These are phyloP conservation scores for Periophthalmus modestus DNA, from an alignment of 2,113 vertebrate species.

Conservation along the genomic window DNA sequence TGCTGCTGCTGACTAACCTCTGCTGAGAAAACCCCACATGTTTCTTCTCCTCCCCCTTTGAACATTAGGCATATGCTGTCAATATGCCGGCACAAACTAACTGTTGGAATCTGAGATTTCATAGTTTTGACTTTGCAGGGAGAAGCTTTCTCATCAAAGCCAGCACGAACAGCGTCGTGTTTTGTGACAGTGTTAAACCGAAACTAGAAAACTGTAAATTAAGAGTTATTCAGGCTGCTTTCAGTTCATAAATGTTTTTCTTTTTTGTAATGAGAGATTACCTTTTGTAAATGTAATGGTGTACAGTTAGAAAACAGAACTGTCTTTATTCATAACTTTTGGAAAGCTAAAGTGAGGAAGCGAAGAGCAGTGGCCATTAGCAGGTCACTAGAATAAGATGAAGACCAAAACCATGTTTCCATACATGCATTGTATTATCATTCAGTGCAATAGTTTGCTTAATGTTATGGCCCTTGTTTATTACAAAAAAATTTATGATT, in stretches of 20 bases:
- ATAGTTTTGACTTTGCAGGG: constrained; percentile 58
- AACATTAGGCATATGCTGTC: constrained; percentile 58
- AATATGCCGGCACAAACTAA: constrained; percentile 69
- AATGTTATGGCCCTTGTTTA: constrained; percentile 28
- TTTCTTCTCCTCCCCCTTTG: constrained; percentile 15
- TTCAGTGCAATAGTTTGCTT: constrained; percentile 71
- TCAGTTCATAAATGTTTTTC: constrained; percentile 56
- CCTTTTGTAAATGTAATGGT: constrained; percentile 83
- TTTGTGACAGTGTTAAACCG: constrained; percentile 54
- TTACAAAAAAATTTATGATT: constrained; percentile 31
- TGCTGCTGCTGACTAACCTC: constrained; percentile 72
- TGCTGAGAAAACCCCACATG: constrained; percentile 55
- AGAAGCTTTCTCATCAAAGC: constrained; percentile 61
- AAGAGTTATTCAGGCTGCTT: constrained; percentile 70
- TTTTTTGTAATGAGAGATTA: constrained; percentile 79
- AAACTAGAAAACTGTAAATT: constrained; percentile 64
- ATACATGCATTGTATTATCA: constrained; percentile 43
- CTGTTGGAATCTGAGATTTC: constrained; percentile 62
- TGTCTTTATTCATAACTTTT: constrained; percentile 75
- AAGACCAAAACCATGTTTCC: constrained; percentile 66
- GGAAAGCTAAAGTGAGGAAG: constrained; percentile 71
- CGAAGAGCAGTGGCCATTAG: constrained; percentile 62
- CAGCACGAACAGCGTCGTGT: constrained; percentile 50
- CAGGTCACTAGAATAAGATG: constrained; percentile 38
- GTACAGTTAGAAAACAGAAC: constrained; percentile 73